A percentile compares a stretch with the other conserved stretches of the same genome.
These are phyloP conservation scores for Donacobius atricapilla DNA, from an alignment of 2,113 vertebrate species.

Conservation along the genomic window DNA sequence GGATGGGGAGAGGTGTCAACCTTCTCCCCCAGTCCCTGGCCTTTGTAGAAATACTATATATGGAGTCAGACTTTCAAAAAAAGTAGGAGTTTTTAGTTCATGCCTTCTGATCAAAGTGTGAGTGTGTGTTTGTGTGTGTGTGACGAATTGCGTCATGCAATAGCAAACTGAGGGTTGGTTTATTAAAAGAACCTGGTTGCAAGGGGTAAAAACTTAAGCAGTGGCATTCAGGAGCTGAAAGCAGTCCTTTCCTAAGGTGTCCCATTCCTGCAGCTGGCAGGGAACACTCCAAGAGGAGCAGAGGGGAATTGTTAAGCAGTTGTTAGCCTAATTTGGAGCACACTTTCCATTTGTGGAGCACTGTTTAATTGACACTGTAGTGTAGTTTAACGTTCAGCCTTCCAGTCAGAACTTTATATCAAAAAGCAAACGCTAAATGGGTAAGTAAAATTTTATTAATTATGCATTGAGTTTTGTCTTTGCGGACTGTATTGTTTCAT, in stretches of 20 bases:
- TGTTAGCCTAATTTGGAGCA: not conserved
- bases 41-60: too few species aligned
- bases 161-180: not conserved
- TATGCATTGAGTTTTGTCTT: not conserved
- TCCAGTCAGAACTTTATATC: not conserved
- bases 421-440: not conserved
- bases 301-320: not conserved
- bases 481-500: not conserved
- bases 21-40: too few species aligned
- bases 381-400: not conserved
- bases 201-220: not conserved
- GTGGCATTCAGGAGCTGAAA: not conserved
- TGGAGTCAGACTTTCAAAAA: too few species aligned
- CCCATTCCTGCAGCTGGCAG: not conserved
- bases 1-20: too few species aligned
- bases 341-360: not conserved
- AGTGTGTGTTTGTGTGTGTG: too few species aligned
- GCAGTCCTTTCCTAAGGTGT: not conserved
- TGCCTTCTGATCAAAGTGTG: too few species aligned
- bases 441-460: not conserved
- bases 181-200: not conserved
- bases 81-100: too few species aligned
- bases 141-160: too few species aligned
- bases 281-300: not conserved
- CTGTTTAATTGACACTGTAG: not conserved